Evolutionary conservation across 2,888 invertebrate species (phyloP).

Genomic region (Tenthredo mesomela): DNA sequence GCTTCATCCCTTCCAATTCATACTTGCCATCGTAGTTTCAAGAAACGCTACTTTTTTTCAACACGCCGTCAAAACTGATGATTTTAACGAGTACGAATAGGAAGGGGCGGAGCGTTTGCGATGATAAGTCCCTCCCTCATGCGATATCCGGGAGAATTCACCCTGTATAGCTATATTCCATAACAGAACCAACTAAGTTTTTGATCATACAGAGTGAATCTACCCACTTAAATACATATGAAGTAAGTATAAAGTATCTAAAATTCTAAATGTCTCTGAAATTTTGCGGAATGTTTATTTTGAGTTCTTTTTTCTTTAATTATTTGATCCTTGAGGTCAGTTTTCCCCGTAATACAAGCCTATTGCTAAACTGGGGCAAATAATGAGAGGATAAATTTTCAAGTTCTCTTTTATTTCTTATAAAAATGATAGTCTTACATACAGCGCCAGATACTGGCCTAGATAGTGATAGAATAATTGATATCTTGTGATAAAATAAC

Average conservation of each 20-base stretch:
- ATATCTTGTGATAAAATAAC: background rate
- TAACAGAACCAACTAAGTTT: background rate
- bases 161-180: background rate
- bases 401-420: slow-evolving; percentile 19
- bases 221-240: background rate
- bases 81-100: no score
- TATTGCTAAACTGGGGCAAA: background rate
- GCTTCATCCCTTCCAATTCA: no score
- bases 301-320: background rate
- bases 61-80: no score
- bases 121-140: no score
- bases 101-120: no score
- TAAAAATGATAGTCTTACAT: slow-evolving; percentile 25
- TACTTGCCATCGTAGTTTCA: no score
- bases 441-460: slow-evolving; percentile 1
- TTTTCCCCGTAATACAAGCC: background rate
- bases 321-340: background rate
- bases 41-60: no score
- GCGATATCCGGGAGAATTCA: no score
- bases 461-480: background rate
- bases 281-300: background rate
- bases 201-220: background rate
- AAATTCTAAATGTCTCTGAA: background rate
- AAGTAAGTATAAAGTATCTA: background rate
- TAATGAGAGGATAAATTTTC: background rate